These are phyloP conservation scores for Desmophyllum pertusum DNA, from an alignment of 92 coral and sea anemone genomes.

Conservation along the genomic window DNA sequence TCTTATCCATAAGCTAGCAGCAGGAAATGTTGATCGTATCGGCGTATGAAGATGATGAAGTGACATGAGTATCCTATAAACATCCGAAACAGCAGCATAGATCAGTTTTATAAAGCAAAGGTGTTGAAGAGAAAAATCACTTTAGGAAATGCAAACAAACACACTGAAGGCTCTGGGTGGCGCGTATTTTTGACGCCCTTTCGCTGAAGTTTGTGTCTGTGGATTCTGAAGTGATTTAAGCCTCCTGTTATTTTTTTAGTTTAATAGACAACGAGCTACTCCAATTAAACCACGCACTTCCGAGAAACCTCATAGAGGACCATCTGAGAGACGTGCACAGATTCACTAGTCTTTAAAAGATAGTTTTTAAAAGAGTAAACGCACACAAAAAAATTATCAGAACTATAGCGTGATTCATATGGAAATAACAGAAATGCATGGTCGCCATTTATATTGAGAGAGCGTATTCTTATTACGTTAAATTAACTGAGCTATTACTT, in stretches of 20 bases:
- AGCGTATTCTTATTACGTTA: too few relatives aligned
- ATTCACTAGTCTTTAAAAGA: neutral
- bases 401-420: too few relatives aligned
- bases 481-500: too few relatives aligned
- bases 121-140: neutral
- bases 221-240: neutral
- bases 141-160: neutral
- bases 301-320: neutral
- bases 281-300: neutral
- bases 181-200: neutral
- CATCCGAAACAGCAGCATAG: neutral
- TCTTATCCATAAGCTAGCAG: neutral
- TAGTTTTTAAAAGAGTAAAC: too few relatives aligned
- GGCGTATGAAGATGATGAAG: too few relatives aligned
- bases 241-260: neutral
- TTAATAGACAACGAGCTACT: neutral
- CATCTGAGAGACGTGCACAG: neutral
- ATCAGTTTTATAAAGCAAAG: neutral
- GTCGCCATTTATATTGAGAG: too few relatives aligned
- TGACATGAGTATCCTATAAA: neutral
- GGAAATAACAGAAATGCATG: too few relatives aligned
- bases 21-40: neutral
- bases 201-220: neutral
- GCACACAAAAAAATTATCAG: too few relatives aligned
- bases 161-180: neutral